phyloP scores from a whole-genome alignment of 2,113 vertebrate genomes.

The Platichthys flesus region DNA sequence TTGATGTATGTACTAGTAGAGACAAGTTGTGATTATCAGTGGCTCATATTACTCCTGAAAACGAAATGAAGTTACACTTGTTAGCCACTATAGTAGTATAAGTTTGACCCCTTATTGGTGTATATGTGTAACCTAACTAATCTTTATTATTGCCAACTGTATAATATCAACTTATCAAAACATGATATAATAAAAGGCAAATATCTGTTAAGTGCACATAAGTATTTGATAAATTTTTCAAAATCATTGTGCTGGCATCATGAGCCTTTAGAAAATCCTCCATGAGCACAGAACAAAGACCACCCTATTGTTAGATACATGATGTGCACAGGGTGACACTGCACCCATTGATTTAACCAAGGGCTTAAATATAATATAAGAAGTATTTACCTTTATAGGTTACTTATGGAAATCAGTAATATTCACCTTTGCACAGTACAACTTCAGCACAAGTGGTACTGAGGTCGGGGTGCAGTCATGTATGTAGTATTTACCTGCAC shows the following conservation, averaged over 20 bases:
- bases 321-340: not conserved
- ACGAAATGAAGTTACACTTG: constrained; percentile 1
- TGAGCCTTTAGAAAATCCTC: not conserved
- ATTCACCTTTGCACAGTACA: constrained; percentile 31
- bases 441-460: constrained; percentile 8
- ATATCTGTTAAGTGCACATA: no score
- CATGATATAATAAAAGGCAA: no score
- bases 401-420: not conserved
- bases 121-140: not conserved
- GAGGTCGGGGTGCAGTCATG: constrained; percentile 36
- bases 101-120: not conserved
- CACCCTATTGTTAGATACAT: not conserved
- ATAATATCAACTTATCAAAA: no score
- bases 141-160: no score
- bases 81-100: not conserved
- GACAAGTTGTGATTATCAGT: not conserved
- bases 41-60: constrained; percentile 37
- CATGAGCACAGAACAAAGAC: not conserved
- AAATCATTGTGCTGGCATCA: not conserved
- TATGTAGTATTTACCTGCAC: constrained; percentile 88
- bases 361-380: not conserved
- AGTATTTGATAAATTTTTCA: no score
- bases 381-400: not conserved
- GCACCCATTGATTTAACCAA: not conserved
- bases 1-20: not conserved